Base-by-base conservation (phyloP, 2,113 vertebrate genomes). In the Corythornis madagascariensis region DNA sequence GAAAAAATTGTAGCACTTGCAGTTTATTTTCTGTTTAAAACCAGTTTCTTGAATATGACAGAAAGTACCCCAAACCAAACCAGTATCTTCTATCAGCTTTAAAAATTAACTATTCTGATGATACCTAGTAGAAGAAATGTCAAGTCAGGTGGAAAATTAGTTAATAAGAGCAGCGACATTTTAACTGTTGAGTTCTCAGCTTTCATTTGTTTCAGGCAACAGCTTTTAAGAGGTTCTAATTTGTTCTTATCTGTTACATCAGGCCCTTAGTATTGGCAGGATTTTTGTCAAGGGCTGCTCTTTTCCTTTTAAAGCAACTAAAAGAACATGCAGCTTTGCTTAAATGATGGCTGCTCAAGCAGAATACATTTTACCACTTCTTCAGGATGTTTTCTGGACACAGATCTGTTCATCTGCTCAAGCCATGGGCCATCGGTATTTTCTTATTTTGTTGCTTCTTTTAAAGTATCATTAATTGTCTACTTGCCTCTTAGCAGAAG, bases 241-340 rank as follows among this genome's bases (percentile, higher is more conserved):
- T 76, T 78, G 33, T 81, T 35, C 42, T 53, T 65, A 31, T 65
- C 61, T 88, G 25, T 60, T 93, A 65, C 53, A 90, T 92, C 80
- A 90, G 83, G 71, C 50, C 53, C 31, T 86, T 73, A 26, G 38
- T 71, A 43, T 69, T 57, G 69, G 69, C 16, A 53, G 77, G 70
- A 31, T 52, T 66, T 87, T 75, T 86, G 42, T 38, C 53, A 76
- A 53, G 21, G 63, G 19, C n/a, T 86, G 29, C 77, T 81, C 19
- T 78, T 93, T 88, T 67, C 61, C 29, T 53, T 84, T 47, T 82
- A 48, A 79, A 75, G 70, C 26, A 55, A 92, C 66, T 64, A 29
- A 75, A 86, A 71, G 66, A 91, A 79, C 42, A 63, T 72, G 24
- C 28, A 60, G 70, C 74, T 85, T 69, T 84, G 47, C 93, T 93